These are phyloP conservation scores for Lynx canadensis DNA, from an alignment of 2,113 vertebrate genomes.

Conservation along the genomic window DNA sequence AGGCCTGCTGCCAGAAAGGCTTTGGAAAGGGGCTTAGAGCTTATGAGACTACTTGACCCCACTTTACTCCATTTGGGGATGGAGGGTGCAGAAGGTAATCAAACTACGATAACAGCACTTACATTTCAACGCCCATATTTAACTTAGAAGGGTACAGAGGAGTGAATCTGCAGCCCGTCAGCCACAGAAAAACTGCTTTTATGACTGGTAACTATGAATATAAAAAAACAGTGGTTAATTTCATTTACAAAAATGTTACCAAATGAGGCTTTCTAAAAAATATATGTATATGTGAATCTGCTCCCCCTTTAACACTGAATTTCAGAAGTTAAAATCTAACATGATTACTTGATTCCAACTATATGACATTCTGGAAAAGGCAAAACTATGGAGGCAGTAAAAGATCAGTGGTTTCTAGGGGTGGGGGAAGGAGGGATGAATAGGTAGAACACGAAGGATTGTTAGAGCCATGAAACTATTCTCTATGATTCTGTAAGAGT, in stretches of 20 bases:
- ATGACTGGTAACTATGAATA: neutral
- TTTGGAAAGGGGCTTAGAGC: slow-evolving; percentile 67
- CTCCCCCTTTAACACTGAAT: neutral
- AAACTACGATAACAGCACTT: slow-evolving; percentile 30
- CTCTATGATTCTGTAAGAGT: neutral
- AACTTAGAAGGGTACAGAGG: neutral
- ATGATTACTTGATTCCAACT: neutral
- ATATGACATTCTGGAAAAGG: neutral
- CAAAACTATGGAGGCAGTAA: neutral
- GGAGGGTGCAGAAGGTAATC: neutral
- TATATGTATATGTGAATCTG: neutral
- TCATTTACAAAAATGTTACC: slow-evolving; percentile 17
- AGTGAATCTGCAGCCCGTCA: neutral
- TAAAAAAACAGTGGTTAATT: neutral
- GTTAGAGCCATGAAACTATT: neutral
- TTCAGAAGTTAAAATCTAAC: slow-evolving; percentile 39
- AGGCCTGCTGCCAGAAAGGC: slow-evolving; percentile 70
- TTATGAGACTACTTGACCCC: slow-evolving; percentile 71
- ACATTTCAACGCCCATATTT: neutral
- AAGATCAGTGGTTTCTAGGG: neutral
- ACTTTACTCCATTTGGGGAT: slow-evolving; percentile 60
- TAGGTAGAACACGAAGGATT: neutral
- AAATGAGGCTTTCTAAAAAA: neutral
- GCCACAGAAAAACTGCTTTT: neutral
- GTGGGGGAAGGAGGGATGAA: neutral